Percentiles rank a stretch among this genome's conserved stretches.
Evolutionary conservation across 2,113 vertebrate genomes (phyloP).

Genomic region (Rhea americana): DNA sequence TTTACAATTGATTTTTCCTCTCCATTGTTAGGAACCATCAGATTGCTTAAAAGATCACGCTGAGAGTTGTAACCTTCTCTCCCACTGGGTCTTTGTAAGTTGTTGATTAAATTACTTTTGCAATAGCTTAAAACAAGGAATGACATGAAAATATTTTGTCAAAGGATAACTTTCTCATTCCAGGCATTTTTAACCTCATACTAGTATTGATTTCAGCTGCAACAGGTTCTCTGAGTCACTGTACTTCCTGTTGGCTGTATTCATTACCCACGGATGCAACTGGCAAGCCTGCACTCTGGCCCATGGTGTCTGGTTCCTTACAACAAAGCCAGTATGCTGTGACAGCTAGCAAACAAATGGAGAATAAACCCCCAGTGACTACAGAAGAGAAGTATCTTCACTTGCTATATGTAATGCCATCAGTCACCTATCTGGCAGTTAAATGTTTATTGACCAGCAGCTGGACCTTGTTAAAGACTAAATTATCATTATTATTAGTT

Average conservation of each 20-base stretch:
- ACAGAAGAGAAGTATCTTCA: conserved; percentile 32
- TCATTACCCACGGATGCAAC: not conserved
- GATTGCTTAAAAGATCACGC: not conserved
- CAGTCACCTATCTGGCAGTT: conserved; percentile 35
- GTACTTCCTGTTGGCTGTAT: conserved; percentile 28
- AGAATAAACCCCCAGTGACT: not conserved
- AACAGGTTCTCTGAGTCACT: conserved; percentile 31
- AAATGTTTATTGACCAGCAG: not conserved
- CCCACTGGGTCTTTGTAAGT: not conserved
- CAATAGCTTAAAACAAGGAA: conserved; percentile 5
- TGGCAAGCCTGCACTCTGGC: not conserved
- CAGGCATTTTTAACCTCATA: conserved; percentile 20
- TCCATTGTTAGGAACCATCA: conserved; percentile 9
- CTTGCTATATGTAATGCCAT: conserved; percentile 29
- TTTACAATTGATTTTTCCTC: conserved; percentile 4
- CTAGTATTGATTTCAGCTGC: conserved; percentile 60
- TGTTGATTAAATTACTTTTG: conserved; percentile 9
- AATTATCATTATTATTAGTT: not conserved
- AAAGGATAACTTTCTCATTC: not conserved
- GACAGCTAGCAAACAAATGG: not conserved
- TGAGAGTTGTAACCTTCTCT: not conserved
- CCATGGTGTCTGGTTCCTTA: not conserved
- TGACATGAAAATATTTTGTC: conserved; percentile 31
- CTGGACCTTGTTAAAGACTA: not conserved
- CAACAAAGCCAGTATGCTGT: not conserved